phyloP scores from a whole-genome alignment of 2,797 vertebrate genomes.

The Octomys mimax region DNA sequence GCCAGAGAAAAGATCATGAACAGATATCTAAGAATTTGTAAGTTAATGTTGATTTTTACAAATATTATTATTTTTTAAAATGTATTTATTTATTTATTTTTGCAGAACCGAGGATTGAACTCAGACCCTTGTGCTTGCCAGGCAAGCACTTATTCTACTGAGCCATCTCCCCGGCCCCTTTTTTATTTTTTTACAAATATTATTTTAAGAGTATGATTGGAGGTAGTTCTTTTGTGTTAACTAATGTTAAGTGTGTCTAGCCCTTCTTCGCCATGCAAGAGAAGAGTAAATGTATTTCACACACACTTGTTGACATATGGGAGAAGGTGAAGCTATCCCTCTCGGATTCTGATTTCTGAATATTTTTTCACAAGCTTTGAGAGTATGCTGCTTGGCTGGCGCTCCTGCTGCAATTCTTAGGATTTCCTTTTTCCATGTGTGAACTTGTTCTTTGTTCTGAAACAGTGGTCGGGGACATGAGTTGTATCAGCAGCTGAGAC shows the following conservation, averaged over 20 bases:
- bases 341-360: background rate
- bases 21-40: conserved; percentile 8
- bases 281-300: background rate
- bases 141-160: too few species aligned
- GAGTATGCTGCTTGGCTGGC: background rate
- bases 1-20: conserved; percentile 17
- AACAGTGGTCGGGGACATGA: background rate
- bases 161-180: too few species aligned
- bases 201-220: conserved; percentile 25
- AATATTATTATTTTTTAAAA: background rate
- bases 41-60: conserved; percentile 1
- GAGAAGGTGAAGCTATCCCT: background rate
- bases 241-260: background rate
- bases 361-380: conserved; percentile 28
- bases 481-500: background rate
- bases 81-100: too few species aligned
- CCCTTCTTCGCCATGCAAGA: background rate
- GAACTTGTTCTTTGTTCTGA: background rate
- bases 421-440: background rate
- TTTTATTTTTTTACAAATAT: too few species aligned
- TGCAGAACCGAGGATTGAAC: too few species aligned
- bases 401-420: background rate
- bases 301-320: background rate
- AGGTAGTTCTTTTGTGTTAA: background rate
- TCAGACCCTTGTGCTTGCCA: too few species aligned